Conservation (phyloP, 2,888 invertebrate genomes). For the Epinotia bilunana region DNA sequence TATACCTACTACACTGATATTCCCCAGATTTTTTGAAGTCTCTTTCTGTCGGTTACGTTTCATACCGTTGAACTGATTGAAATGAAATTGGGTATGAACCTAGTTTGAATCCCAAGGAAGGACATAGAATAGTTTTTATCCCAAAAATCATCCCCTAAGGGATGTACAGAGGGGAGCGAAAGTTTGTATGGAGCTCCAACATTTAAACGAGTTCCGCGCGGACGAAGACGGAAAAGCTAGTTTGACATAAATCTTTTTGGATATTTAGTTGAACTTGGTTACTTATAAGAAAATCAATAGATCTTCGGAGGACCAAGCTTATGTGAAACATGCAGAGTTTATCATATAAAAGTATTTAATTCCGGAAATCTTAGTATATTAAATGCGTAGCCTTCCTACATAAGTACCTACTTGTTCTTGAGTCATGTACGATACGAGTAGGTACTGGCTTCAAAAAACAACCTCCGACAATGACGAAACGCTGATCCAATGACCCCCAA, state of each 20-base stretch:
- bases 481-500: conserved; percentile 58
- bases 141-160: too few relatives aligned
- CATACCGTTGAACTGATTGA: too few relatives aligned
- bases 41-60: conserved; percentile 39
- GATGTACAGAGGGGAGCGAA: too few relatives aligned
- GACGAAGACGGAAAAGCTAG: too few relatives aligned
- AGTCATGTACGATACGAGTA: conserved; percentile 3
- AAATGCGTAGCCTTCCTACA: conserved; percentile 3
- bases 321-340: not conserved
- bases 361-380: not conserved
- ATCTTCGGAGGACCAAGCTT: not conserved
- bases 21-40: conserved; percentile 51
- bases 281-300: too few relatives aligned
- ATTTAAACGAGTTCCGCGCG: too few relatives aligned
- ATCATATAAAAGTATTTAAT: not conserved
- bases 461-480: conserved; percentile 40
- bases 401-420: not conserved
- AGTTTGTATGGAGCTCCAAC: too few relatives aligned
- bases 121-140: too few relatives aligned
- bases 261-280: too few relatives aligned
- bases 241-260: too few relatives aligned
- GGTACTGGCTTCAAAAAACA: conserved; percentile 9
- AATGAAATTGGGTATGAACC: too few relatives aligned
- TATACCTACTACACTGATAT: not conserved
- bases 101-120: too few relatives aligned